A percentile compares a stretch with the other conserved stretches of the same genome.
phyloP scores from a whole-genome alignment of 2,113 vertebrate species.

The Ahaetulla prasina region DNA sequence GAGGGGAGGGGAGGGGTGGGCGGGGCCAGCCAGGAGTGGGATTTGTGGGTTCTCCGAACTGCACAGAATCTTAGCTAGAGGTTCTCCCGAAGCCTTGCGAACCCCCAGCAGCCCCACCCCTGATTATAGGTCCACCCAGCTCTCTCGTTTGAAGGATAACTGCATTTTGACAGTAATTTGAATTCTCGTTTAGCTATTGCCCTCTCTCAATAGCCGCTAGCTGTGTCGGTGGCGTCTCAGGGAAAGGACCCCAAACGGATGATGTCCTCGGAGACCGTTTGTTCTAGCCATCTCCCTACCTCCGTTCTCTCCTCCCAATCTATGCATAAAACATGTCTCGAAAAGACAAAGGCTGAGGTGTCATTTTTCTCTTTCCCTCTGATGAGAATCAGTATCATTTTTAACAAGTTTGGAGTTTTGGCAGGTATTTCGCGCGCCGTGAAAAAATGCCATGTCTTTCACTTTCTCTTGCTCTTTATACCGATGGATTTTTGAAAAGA shows the following conservation, averaged over 20 bases:
- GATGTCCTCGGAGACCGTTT: not conserved
- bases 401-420: constrained; percentile 35
- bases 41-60: no score
- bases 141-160: not conserved
- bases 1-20: no score
- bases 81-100: no score
- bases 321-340: constrained; percentile 20
- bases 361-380: constrained; percentile 24
- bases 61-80: no score
- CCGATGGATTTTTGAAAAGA: constrained; percentile 46
- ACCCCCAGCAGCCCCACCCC: no score
- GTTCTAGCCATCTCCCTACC: no score
- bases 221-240: not conserved
- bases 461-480: constrained; percentile 16
- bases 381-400: constrained; percentile 38
- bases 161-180: not conserved
- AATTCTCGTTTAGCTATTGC: not conserved
- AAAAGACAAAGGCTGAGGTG: constrained; percentile 33
- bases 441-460: not conserved
- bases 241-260: no score
- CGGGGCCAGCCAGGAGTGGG: no score
- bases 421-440: constrained; percentile 35
- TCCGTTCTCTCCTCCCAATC: not conserved
- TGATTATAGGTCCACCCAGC: no score
- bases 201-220: not conserved